phyloP scores from a whole-genome alignment of 2,888 invertebrate genomes.

The Melanchra persicariae region DNA sequence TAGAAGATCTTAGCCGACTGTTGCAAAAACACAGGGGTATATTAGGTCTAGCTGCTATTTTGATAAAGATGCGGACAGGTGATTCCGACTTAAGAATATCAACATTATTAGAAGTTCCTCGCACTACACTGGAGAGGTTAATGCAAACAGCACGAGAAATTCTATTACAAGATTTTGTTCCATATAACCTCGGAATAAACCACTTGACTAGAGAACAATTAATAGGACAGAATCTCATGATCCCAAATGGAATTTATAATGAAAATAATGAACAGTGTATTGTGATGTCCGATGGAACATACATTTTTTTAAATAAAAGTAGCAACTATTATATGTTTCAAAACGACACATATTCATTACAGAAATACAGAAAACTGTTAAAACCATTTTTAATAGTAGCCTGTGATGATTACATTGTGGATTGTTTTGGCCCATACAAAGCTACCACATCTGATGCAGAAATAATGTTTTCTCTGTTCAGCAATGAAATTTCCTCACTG shows the following conservation, averaged over 20 bases:
- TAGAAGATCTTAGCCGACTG: conserved; percentile 2
- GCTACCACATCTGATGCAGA: conserved; percentile 15
- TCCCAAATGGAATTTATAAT: conserved; percentile 30
- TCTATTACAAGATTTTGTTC: background rate
- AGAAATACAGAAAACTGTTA: background rate
- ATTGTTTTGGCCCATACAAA: conserved; percentile 33
- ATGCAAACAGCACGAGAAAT: conserved; percentile 20
- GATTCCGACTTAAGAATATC: conserved; percentile 26
- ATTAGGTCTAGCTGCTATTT: conserved; percentile 8
- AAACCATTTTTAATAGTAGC: conserved; percentile 7
- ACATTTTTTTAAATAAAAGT: conserved; percentile 26
- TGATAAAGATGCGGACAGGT: conserved; percentile 30
- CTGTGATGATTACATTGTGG: conserved; percentile 27
- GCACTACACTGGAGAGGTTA: conserved; percentile 18
- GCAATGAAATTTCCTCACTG: conserved; percentile 15
- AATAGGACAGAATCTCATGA: conserved; percentile 21
- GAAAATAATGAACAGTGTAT: conserved; percentile 14
- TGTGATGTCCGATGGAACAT: conserved; percentile 30
- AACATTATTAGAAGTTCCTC: conserved; percentile 24
- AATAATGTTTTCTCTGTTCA: conserved; percentile 6
- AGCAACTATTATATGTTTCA: conserved; percentile 16
- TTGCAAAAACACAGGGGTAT: conserved; percentile 3
- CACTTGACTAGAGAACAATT: conserved; percentile 12
- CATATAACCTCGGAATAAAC: conserved; percentile 12
- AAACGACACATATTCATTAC: background rate